Evolutionary conservation across 1,140 invertebrate genomes (phyloP).

Genomic region (Trigoniulus corallinus): DNA sequence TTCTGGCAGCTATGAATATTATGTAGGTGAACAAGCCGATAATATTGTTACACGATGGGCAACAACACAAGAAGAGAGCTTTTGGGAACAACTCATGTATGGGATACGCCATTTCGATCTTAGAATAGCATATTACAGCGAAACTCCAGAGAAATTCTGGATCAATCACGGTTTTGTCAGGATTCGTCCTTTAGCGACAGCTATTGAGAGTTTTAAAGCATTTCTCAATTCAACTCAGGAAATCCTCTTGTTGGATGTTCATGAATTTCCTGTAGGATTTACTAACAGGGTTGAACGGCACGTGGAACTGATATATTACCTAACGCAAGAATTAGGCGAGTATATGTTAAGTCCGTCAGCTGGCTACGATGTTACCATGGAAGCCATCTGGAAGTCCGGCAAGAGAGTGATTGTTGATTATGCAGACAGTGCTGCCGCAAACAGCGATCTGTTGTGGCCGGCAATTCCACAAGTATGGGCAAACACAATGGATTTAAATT

Average conservation of each 20-base stretch:
- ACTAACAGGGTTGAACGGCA: constrained; percentile 21
- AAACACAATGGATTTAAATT: constrained; percentile 1
- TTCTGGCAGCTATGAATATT: constrained; percentile 36
- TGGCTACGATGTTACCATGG: constrained; percentile 30
- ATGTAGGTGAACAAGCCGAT: constrained; percentile 22
- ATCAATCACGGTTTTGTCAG: constrained; percentile 50
- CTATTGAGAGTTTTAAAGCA: constrained; percentile 40
- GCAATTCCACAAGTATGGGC: constrained; percentile 6
- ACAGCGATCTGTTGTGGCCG: constrained; percentile 3
- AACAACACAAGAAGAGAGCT: constrained; percentile 34
- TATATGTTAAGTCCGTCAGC: constrained; percentile 27
- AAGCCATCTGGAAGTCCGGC: constrained; percentile 39
- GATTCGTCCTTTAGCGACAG: constrained; percentile 39
- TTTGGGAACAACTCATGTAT: constrained; percentile 3
- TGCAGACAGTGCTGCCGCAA: constrained; percentile 10
- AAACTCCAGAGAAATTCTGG: constrained; percentile 17
- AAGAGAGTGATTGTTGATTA: constrained; percentile 46
- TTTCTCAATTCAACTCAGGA: constrained; percentile 30
- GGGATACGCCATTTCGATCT: constrained; percentile 7
- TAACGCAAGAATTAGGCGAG: constrained; percentile 41
- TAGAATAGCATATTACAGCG: constrained; percentile 1
- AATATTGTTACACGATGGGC: constrained; percentile 30
- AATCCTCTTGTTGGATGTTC: constrained; percentile 4
- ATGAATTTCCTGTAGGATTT: constrained; percentile 37
- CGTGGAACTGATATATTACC: constrained; percentile 34